Conservation (phyloP, 2,113 vertebrate species). For the Corythaeola cristata region DNA sequence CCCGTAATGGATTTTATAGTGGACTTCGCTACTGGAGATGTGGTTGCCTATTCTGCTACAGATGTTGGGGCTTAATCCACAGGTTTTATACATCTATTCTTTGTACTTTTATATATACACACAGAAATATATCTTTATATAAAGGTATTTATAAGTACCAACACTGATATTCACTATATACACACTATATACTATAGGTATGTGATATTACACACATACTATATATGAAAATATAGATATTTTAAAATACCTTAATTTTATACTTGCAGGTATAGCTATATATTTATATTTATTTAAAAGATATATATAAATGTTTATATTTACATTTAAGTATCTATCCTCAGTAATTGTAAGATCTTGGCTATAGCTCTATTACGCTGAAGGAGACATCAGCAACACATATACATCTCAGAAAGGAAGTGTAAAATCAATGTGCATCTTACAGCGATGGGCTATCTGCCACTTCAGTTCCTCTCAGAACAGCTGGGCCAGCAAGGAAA, state of each 20-base stretch:
- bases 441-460: neutral
- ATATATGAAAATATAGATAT: neutral
- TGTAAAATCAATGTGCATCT: neutral
- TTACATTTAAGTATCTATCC: neutral
- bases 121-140: neutral
- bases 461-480: neutral
- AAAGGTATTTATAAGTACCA: neutral
- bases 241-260: neutral
- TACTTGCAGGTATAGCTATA: neutral
- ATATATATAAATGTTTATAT: neutral
- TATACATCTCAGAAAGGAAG: neutral
- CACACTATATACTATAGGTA: neutral
- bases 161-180: neutral
- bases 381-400: neutral
- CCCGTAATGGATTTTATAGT: neutral
- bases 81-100: neutral
- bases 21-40: neutral
- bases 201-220: neutral
- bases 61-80: neutral
- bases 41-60: neutral
- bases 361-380: neutral
- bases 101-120: neutral
- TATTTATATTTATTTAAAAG: neutral
- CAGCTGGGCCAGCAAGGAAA: neutral
- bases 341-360: neutral